A percentile compares a stretch with the other conserved stretches of the same genome.
Conservation (phyloP, 2,113 vertebrate species). For the Parus major region DNA sequence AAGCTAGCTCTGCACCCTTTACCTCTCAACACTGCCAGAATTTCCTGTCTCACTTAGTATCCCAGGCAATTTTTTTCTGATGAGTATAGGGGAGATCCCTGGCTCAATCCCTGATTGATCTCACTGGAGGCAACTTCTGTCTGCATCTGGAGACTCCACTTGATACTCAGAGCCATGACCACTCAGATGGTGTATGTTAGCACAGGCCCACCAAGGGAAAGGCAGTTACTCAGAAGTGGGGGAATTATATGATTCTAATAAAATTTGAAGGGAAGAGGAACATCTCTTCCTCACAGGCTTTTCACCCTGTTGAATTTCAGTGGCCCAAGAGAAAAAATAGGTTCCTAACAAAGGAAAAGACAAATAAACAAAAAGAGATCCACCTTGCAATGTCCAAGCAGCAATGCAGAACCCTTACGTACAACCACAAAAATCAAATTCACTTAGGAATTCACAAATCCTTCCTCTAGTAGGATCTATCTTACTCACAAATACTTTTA, state of each 20-base stretch:
- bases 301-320: not conserved
- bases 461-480: not conserved
- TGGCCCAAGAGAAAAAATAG: not conserved
- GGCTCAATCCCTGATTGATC: not conserved
- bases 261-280: not conserved
- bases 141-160: not conserved
- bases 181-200: not conserved
- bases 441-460: not conserved
- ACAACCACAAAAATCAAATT: not conserved
- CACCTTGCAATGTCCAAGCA: not conserved
- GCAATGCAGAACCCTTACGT: not conserved
- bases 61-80: not conserved
- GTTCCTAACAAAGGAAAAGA: not conserved
- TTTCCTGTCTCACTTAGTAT: not conserved
- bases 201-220: not conserved
- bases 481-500: not conserved
- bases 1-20: not conserved
- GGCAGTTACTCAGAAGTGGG: not conserved
- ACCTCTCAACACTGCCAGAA: not conserved
- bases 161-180: accelerated
- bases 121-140: not conserved
- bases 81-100: accelerated
- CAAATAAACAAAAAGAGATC: not conserved
- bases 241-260: not conserved
- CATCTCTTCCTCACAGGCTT: not conserved